phyloP scores from a whole-genome alignment of 2,113 vertebrate genomes.

The Pogonocichla stellata region DNA sequence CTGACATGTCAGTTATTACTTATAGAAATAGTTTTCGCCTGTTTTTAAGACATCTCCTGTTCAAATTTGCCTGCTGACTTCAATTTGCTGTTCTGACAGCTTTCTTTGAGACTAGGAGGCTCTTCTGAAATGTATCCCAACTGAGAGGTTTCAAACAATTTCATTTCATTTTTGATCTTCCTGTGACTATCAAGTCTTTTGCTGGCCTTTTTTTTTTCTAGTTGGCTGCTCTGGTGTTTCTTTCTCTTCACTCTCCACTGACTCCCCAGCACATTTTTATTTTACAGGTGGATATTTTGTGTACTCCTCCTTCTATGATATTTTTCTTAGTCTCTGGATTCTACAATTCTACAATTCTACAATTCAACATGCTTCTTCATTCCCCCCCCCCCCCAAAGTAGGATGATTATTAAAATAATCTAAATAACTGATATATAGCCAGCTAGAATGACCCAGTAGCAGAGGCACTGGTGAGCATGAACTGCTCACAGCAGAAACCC shows the following conservation, averaged over 20 bases:
- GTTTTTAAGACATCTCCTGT: background rate
- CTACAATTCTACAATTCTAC: background rate
- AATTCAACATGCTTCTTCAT: background rate
- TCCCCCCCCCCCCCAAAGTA: background rate
- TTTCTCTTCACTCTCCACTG: background rate
- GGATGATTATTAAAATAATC: background rate
- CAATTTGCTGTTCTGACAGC: background rate
- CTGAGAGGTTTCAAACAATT: background rate
- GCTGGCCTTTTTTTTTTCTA: background rate
- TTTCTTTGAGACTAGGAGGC: background rate
- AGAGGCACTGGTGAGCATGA: background rate
- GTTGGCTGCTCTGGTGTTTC: background rate
- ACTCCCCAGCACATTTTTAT: background rate
- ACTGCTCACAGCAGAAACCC: background rate
- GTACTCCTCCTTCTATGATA: background rate
- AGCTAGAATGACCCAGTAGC: background rate
- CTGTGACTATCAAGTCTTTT: background rate
- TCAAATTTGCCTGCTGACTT: slow-evolving; percentile 5
- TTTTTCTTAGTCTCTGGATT: background rate
- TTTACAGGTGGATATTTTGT: background rate
- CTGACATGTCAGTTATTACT: background rate
- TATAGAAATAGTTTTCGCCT: background rate
- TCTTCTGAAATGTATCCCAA: background rate
- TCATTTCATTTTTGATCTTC: background rate
- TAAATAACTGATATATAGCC: background rate